Conservation (phyloP, 2,888 invertebrate genomes). For the Agrilus cyanescens region DNA sequence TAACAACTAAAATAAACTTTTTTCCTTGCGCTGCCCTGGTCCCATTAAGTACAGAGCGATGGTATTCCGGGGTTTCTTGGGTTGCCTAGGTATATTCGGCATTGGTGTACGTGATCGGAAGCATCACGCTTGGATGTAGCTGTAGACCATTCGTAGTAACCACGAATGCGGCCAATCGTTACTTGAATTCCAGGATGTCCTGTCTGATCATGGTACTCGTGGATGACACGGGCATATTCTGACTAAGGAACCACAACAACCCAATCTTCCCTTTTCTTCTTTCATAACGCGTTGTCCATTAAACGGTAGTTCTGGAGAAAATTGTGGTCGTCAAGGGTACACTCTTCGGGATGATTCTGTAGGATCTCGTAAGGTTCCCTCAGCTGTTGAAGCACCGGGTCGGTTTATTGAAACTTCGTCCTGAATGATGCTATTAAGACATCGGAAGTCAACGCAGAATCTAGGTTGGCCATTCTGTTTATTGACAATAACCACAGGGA, state of each 20-base stretch:
- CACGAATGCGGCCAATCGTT: constrained; percentile 8
- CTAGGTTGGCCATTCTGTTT: constrained; percentile 14
- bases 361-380: no score
- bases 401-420: constrained; percentile 7
- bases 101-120: constrained; percentile 15
- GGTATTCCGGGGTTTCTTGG: constrained; percentile 7
- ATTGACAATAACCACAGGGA: constrained; percentile 13
- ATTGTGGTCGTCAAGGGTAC: no score
- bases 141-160: constrained; percentile 10
- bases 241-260: background rate
- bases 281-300: background rate
- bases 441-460: constrained; percentile 12
- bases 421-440: constrained; percentile 11
- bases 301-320: background rate
- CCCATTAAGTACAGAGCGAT: constrained; percentile 10
- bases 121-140: constrained; percentile 5
- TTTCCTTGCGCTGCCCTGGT: constrained; percentile 7
- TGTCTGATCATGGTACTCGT: constrained; percentile 9
- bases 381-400: no score
- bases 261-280: background rate
- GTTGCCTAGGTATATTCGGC: constrained; percentile 5
- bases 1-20: constrained; percentile 13
- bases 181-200: constrained; percentile 18
- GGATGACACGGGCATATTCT: background rate
- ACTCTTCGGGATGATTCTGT: no score